Evolutionary conservation across 2,888 invertebrate species (phyloP).

Genomic region (Oxyteleia sp.): DNA sequence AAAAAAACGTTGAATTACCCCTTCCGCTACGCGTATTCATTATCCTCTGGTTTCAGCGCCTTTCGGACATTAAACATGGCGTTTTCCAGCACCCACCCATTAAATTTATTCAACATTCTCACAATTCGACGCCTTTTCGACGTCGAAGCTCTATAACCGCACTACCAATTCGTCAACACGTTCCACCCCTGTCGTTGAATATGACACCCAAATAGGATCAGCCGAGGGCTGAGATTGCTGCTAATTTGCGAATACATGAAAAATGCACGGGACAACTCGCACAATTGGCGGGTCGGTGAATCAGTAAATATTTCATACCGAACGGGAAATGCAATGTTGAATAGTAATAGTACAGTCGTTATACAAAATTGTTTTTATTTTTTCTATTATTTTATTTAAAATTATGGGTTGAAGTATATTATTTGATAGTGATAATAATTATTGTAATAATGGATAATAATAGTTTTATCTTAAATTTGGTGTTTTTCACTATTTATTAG

Average conservation of each 20-base stretch:
- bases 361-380: too few relatives aligned
- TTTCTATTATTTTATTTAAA: too few relatives aligned
- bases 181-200: slow-evolving; percentile 55
- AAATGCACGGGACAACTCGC: slow-evolving; percentile 45
- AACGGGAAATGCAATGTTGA: background rate
- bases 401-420: too few relatives aligned
- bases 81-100: background rate
- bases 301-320: slow-evolving; percentile 6
- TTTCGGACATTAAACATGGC: slow-evolving; percentile 30
- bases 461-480: too few relatives aligned
- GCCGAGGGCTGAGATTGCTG: slow-evolving; percentile 57
- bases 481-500: too few relatives aligned
- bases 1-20: slow-evolving; percentile 11
- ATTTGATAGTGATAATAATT: too few relatives aligned
- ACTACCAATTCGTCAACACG: slow-evolving; percentile 54
- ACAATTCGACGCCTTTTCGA: slow-evolving; percentile 33
- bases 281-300: slow-evolving; percentile 36
- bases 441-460: too few relatives aligned
- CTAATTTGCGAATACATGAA: slow-evolving; percentile 66
- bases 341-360: background rate
- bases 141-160: slow-evolving; percentile 44
- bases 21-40: background rate
- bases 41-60: slow-evolving; percentile 8
- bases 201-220: slow-evolving; percentile 63
- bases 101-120: slow-evolving; percentile 28